phyloP scores from a whole-genome alignment of 2,797 vertebrate species.

The Lepilemur ruficaudatus region DNA sequence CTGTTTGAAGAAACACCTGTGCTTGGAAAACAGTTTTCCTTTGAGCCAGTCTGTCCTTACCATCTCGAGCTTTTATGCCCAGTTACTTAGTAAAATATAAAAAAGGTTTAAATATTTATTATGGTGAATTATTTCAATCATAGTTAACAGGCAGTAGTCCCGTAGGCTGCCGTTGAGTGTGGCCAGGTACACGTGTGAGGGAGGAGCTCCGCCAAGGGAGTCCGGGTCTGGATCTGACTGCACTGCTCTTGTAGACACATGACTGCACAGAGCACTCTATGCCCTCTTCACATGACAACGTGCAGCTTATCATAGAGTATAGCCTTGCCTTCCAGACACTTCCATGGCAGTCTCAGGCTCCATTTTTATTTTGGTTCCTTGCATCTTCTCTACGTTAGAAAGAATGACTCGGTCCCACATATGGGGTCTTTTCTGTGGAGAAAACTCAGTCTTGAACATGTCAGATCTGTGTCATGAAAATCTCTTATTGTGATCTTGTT shows the following conservation, averaged over 20 bases:
- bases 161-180: not conserved
- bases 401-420: fast-evolving
- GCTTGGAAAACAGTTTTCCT: not conserved
- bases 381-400: not conserved
- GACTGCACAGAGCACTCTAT: not conserved
- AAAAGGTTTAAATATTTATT: not conserved
- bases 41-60: not conserved
- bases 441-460: not conserved
- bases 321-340: not conserved
- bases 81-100: not conserved
- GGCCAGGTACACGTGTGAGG: not conserved
- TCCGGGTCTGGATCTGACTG: not conserved
- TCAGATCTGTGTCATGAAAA: not conserved
- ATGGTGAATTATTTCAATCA: not conserved
- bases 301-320: not conserved
- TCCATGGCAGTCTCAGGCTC: not conserved
- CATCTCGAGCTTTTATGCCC: not conserved
- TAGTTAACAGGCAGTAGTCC: not conserved
- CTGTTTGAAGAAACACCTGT: not conserved
- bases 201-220: not conserved
- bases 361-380: not conserved
- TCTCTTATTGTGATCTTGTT: not conserved
- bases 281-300: not conserved
- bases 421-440: not conserved
- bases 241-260: not conserved